These are phyloP conservation scores for Poeciliopsis retropinna DNA, from an alignment of 2,113 vertebrate genomes.

Conservation along the genomic window DNA sequence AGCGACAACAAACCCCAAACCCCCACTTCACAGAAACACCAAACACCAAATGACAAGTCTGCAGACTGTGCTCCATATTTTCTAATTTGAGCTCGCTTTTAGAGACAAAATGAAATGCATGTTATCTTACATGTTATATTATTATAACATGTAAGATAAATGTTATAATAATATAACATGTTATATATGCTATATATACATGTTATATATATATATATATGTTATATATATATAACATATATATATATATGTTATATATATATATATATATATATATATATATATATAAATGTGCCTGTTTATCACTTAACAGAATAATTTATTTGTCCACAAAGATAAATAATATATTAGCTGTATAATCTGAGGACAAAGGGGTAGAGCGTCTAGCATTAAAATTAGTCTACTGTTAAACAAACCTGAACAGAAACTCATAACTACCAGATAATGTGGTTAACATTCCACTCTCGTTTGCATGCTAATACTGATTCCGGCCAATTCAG, in stretches of 20 bases:
- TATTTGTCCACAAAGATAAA: background rate
- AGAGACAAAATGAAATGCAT: slow-evolving; percentile 4
- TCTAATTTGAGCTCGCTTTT: background rate
- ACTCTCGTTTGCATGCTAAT: background rate
- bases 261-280: no score
- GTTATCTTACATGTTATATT: background rate
- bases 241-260: no score
- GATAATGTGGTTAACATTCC: background rate
- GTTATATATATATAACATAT: no score
- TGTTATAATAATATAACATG: no score
- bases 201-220: background rate
- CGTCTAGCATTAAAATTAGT: background rate
- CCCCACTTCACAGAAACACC: background rate
- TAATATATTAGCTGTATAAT: background rate
- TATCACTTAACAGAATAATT: background rate
- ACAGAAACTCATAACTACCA: background rate
- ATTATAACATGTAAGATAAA: background rate
- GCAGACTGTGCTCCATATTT: slow-evolving; percentile 4
- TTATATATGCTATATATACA: background rate
- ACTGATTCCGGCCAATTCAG: background rate
- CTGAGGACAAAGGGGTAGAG: background rate
- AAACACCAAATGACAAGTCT: slow-evolving; percentile 18
- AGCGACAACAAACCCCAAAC: slow-evolving; percentile 9
- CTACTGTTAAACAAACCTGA: background rate
- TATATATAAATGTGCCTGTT: background rate